These are phyloP conservation scores for Coranthus polyacanthus DNA, from an alignment of 2,797 vertebrate genomes.

Conservation along the genomic window DNA sequence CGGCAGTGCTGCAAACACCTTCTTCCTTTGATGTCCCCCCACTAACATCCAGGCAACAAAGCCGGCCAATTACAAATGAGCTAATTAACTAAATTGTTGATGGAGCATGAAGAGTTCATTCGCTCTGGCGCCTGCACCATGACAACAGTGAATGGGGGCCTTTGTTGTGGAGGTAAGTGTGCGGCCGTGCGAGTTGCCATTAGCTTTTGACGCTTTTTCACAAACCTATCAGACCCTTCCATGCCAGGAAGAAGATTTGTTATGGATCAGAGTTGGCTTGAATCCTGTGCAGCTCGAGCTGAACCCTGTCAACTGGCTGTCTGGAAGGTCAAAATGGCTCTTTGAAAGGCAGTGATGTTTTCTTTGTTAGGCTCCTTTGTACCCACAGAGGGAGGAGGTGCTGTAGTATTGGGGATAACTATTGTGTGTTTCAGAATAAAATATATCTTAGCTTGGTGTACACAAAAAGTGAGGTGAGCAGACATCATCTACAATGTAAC, in stretches of 20 bases:
- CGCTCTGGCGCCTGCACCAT: constrained; percentile 97
- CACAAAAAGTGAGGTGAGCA: background rate
- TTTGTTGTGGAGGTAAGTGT: constrained; percentile 90
- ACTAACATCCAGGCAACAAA: constrained; percentile 98
- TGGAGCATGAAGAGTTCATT: constrained; percentile 99
- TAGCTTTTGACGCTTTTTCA: constrained; percentile 85
- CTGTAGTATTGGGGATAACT: constrained; percentile 12
- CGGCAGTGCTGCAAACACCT: constrained; percentile 96
- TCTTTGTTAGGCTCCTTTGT: constrained; percentile 43
- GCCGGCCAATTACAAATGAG: constrained; percentile 99
- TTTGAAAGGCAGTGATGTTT: constrained; percentile 53
- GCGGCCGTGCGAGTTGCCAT: constrained; percentile 91
- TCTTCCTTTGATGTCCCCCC: constrained; percentile 95
- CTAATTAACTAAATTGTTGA: constrained; percentile 99
- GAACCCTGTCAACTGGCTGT: constrained; percentile 69
- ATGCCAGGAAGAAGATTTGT: constrained; percentile 67
- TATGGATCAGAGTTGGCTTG: constrained; percentile 68
- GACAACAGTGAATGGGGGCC: constrained; percentile 93
- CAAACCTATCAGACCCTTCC: constrained; percentile 79
- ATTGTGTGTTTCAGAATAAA: constrained; percentile 23
- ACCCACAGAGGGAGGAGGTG: constrained; percentile 21
- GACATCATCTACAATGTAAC: background rate
- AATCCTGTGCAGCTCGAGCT: constrained; percentile 47
- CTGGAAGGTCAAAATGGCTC: constrained; percentile 62
- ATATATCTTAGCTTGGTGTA: background rate